Evolutionary conservation across 2,888 invertebrate genomes (phyloP), one percentile per base, ranked within the genome.

Genomic region (Coleophora deauratella): DNA sequence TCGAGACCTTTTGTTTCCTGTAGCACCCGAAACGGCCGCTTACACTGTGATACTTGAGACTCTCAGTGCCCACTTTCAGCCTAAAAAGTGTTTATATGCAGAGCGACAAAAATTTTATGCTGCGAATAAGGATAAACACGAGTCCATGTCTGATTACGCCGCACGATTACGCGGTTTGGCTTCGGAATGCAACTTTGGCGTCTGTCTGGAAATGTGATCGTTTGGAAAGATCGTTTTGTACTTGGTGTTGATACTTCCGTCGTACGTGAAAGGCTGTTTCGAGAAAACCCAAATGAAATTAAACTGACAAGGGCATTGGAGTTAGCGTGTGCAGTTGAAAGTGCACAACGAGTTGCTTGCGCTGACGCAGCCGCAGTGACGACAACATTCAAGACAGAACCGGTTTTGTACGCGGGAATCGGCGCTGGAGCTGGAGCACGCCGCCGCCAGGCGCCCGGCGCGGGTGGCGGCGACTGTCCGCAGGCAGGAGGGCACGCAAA

Each of bases 221-320:
- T n/a, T n/a, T 9, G 15, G 21, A 35, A 4, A 2, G 35, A 35
- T 27, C 15, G 35, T 12, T 37, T 37, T n/a, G 37, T 37, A 3
- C 37, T 37, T 3, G 37, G 37, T 30, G 9, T 37, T 9, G 37
- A 37, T 13, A 7, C 14, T 8, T 9, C 37, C 4, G 11, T 9
- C 12, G 30, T 37, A 3, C 28, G n/a, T 2, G 37, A 37, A 30
- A 37, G 14, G 13, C n/a, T 37, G 30, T 37, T 37, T 30, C 37
- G 37, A 3, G 30, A 37, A n/a, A 21, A 30, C 31, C 10, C 37
- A 3, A 30, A 11, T 9, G 15, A 28, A 14, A 28, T 37, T 7
- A 37, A 28, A 6, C n/a, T n/a, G n/a, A n/a, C n/a, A n/a, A n/a
- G n/a, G n/a, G n/a, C n/a, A n/a, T n/a, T n/a, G n/a, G n/a, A 37